Percentiles rank a stretch among this genome's conserved stretches.
Evolutionary conservation across 2,797 vertebrate species (phyloP).

Genomic region (Onychomys arenicola): DNA sequence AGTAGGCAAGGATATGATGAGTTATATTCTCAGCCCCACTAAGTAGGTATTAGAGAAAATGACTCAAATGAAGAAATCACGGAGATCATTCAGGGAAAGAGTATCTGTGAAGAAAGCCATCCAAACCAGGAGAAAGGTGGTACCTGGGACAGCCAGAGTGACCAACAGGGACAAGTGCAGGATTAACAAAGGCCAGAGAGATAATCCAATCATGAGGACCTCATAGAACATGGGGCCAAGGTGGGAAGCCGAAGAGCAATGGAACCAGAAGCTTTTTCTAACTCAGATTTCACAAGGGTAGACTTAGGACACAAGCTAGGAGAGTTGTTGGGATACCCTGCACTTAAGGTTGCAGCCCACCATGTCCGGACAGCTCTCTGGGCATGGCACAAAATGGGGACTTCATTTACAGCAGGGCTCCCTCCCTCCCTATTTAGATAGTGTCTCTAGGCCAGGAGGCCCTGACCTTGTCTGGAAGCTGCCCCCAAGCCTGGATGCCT

Average conservation of each 20-base stretch:
- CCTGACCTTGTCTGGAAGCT: not conserved
- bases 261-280: not conserved
- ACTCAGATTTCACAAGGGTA: not conserved
- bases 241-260: not conserved
- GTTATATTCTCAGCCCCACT: not conserved
- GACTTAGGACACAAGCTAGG: not conserved
- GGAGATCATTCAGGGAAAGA: not conserved
- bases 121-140: too few relatives aligned
- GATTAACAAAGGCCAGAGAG: not conserved
- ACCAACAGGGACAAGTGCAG: not conserved
- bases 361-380: not conserved
- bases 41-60: not conserved
- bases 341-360: not conserved
- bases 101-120: not conserved
- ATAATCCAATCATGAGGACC: not conserved
- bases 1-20: not conserved
- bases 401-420: not conserved
- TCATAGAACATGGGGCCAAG: not conserved
- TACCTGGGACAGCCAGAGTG: too few relatives aligned
- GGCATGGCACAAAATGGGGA: fast-evolving
- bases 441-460: not conserved
- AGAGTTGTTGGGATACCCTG: not conserved
- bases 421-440: not conserved
- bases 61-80: not conserved
- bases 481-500: not conserved